A percentile compares a stretch with the other conserved stretches of the same genome.
Evolutionary conservation across 2,888 invertebrate genomes (phyloP).

Genomic region (Xestia ashworthii): DNA sequence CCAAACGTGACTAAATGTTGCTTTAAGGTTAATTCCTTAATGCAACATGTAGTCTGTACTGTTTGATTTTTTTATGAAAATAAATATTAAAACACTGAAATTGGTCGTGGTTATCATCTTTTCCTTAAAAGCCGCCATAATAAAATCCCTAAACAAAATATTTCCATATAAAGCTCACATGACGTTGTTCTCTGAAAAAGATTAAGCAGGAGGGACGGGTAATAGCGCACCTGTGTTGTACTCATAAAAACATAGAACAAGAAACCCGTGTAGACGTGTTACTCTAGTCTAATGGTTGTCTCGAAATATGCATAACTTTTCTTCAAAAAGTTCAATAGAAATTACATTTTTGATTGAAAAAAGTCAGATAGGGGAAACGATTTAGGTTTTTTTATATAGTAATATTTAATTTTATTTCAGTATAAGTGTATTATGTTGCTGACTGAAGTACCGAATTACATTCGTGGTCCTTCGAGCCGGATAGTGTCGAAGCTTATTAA

Average conservation of each 20-base stretch:
- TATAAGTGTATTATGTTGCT: not conserved
- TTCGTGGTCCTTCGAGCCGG: not conserved
- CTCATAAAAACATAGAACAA: conserved; percentile 31
- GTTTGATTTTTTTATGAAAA: not conserved
- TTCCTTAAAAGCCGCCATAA: not conserved
- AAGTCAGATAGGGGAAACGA: no score
- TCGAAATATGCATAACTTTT: not conserved
- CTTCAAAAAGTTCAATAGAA: no score
- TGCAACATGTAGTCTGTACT: not conserved
- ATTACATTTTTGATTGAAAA: no score
- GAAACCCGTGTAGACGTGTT: not conserved
- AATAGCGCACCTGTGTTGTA: conserved; percentile 42
- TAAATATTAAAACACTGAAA: not conserved
- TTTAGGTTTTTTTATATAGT: no score
- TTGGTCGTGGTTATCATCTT: no score
- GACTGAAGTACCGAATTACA: not conserved
- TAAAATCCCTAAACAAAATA: conserved; percentile 39
- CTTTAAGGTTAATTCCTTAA: not conserved
- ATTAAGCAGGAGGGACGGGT: conserved; percentile 22
- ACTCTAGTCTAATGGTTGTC: not conserved
- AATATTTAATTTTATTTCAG: not conserved
- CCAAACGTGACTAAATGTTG: no score
- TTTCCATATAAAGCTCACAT: conserved; percentile 11
- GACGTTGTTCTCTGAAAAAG: conserved; percentile 29
- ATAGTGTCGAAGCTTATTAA: not conserved